phyloP scores from a whole-genome alignment of 2,888 invertebrate genomes.

The Idaea biselata region DNA sequence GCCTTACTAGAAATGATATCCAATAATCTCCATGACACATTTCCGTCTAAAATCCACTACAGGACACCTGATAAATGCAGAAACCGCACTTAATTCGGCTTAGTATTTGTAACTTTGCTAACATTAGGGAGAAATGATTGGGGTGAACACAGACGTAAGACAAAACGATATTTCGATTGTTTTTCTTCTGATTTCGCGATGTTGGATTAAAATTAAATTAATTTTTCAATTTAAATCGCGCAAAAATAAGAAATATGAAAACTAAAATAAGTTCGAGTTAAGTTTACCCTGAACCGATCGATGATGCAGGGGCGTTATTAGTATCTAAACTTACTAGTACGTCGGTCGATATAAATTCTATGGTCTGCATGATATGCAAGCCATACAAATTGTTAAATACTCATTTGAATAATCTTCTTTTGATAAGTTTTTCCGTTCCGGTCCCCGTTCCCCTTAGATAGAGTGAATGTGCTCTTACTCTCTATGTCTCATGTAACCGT shows the following conservation, averaged over 20 bases:
- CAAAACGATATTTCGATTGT: neutral
- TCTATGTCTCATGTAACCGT: too few species aligned
- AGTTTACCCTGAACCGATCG: too few species aligned
- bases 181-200: too few species aligned
- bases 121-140: neutral
- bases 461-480: too few species aligned
- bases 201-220: too few species aligned
- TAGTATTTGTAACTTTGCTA: constrained; percentile 9
- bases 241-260: too few species aligned
- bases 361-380: neutral
- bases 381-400: neutral
- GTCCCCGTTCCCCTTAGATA: too few species aligned
- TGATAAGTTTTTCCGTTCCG: neutral
- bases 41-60: constrained; percentile 16
- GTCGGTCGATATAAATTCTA: neutral
- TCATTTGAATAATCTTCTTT: neutral
- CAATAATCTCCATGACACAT: constrained; percentile 2
- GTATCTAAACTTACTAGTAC: too few species aligned
- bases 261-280: too few species aligned
- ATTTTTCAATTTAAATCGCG: too few species aligned
- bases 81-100: constrained; percentile 23
- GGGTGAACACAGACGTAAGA: neutral
- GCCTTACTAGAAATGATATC: neutral
- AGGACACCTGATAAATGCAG: constrained; percentile 25
- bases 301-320: too few species aligned